Base-by-base conservation (phyloP, 2,113 vertebrate species). In the Poecilia latipinna region DNA sequence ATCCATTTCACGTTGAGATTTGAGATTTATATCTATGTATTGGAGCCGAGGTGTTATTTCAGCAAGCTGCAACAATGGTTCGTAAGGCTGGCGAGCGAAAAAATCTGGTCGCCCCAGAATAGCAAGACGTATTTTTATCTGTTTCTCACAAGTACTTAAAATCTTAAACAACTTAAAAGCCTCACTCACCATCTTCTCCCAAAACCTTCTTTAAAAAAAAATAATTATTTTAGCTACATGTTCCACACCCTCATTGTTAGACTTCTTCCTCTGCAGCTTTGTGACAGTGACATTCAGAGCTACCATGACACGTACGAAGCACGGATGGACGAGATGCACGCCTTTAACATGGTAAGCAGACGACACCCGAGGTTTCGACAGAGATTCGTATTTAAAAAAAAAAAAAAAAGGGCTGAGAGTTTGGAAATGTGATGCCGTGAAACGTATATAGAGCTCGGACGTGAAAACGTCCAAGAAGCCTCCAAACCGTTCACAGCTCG, bases 261-360 rank as follows among this genome's bases (percentile, higher is more conserved):
- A 39, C 44, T 12, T 67, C 65, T 79, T 8, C 37, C 24, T 66
- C 35, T 22, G 22, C 79, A 95, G 93, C 91, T 95, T 22, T 91
- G 95, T 32, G 97, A 98, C 87, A 73, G 79, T 44, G 85, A 88
- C 78, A 95, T 98, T 93, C 94, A 96, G 93, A 91, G 90, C 70
- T 98, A 97, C 92, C 94, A 96, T 4, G 92, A 97, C 86, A 91
- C 90, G 31, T 96, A 96, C 92, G 93, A 87, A 35, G 91, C 93
- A 31, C 94, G 97, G 83, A 95, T 94, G 94, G 93, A 87, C 70
- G 97, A 99, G 75, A 95, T 99, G 90, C 94, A 96, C 82, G 97
- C 97, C 76, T 99, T 99, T 88, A 99, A 98, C 91, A 96, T 97
- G 97, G 97, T 97, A 91, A 95, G 91, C 73, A n/a, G 51, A 24